Evolutionary conservation across 2,113 vertebrate genomes (phyloP).

Genomic region (Hippocampus mohnikei): DNA sequence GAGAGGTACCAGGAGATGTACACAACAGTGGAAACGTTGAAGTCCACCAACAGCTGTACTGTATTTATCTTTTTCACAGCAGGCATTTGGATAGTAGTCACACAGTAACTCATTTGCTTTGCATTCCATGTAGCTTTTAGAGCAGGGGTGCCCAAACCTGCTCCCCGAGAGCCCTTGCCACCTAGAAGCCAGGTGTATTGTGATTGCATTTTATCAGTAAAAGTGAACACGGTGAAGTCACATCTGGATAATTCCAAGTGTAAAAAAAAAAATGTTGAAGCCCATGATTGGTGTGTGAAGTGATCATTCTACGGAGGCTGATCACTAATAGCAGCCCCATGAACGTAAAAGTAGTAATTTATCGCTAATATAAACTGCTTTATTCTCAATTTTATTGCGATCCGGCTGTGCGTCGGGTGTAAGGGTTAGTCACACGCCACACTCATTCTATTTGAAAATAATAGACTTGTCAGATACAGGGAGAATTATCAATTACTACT

Average conservation of each 20-base stretch:
- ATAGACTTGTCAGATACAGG: background rate
- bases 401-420: background rate
- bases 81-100: too few relatives aligned
- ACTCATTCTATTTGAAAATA: background rate
- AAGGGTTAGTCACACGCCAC: background rate
- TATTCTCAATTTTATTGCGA: background rate
- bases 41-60: too few relatives aligned
- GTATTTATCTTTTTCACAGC: too few relatives aligned
- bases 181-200: too few relatives aligned
- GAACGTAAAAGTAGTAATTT: background rate
- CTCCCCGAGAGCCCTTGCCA: too few relatives aligned
- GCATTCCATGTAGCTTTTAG: too few relatives aligned
- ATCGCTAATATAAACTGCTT: constrained; percentile 3
- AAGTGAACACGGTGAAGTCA: background rate
- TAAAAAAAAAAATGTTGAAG: background rate
- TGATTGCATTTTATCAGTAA: background rate
- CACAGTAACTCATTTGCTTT: too few relatives aligned
- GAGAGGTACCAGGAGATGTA: background rate
- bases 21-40: background rate
- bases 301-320: background rate
- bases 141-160: too few relatives aligned
- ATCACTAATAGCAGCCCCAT: background rate
- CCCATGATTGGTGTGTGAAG: background rate
- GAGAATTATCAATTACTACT: constrained; percentile 1
- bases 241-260: background rate